Evolutionary conservation across 2,113 vertebrate genomes (phyloP), one percentile per base, ranked within the genome.

Genomic region (Chaenocephalus aceratus): DNA sequence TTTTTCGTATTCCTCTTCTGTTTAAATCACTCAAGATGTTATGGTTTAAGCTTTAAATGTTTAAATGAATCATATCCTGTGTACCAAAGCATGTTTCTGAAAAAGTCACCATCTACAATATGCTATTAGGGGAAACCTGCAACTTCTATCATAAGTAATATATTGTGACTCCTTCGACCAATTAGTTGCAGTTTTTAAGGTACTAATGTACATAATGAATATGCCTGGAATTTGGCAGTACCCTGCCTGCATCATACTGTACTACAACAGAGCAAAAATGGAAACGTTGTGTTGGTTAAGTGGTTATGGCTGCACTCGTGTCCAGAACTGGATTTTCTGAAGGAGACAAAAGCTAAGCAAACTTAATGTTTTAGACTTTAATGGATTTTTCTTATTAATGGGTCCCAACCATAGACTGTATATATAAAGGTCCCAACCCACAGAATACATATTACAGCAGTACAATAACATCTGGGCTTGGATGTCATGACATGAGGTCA

Each of bases 401-500:
- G 36, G 36, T 41, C 36, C 36, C 10, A 71, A 9, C 13, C 56
- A n/a, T n/a, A n/a, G n/a, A n/a, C n/a, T n/a, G n/a, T n/a, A n/a
- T n/a, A n/a, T n/a, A n/a, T n/a, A n/a, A n/a, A n/a, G 36, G 36
- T 41, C 36, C 36, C 10, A 71, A 9, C 13, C 56, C 66, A 18
- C 7, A 44, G 6, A 34, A 51, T 15, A 34, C 51, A 56, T 30
- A 66, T 1, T 4, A 30, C n/a, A 63, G 45, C 69, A 57, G n/a
- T 26, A 57, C 23, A 48, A 15, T 16, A 57, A 16, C 14, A 54
- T 36, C 56, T 75, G 56, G 30, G 30, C 44, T 7, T 56, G 66
- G 54, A 66, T 66, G 61, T 77, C 80, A 83, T 60, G 36, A 54
- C 9, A 71, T 71, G 30, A 69, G 30, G 44, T 75, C 45, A 72